Evolutionary conservation across 2,888 invertebrate species (phyloP).

Genomic region (Hipparchia sbordonii): DNA sequence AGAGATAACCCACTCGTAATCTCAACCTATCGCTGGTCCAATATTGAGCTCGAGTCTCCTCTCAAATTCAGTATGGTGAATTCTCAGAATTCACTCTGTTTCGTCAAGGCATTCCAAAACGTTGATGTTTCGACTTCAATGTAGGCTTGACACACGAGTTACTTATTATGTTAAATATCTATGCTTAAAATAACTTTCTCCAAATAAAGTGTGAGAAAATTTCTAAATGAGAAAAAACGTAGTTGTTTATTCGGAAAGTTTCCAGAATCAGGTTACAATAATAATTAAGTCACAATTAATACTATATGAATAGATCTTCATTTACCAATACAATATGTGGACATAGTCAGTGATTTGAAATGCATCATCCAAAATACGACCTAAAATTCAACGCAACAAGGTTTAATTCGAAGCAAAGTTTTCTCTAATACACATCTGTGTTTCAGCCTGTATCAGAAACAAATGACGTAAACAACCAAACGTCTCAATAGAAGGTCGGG

Average conservation of each 20-base stretch:
- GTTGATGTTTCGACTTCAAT: too few species aligned
- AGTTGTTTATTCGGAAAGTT: not conserved
- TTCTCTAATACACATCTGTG: slow-evolving; percentile 1
- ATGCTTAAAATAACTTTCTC: not conserved
- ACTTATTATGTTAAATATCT: too few species aligned
- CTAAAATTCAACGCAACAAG: not conserved
- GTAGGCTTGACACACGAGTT: too few species aligned
- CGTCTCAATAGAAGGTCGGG: slow-evolving; percentile 67
- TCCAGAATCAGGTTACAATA: slow-evolving; percentile 29
- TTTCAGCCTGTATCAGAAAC: slow-evolving; percentile 25
- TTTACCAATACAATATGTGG: not conserved
- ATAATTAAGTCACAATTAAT: slow-evolving; percentile 61
- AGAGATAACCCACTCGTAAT: too few species aligned
- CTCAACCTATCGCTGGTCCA: too few species aligned
- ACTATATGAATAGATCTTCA: slow-evolving; percentile 12
- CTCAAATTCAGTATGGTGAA: too few species aligned
- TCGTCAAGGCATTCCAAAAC: too few species aligned
- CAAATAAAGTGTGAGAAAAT: not conserved
- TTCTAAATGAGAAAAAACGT: not conserved
- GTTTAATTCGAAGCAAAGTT: slow-evolving; percentile 13
- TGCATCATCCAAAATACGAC: slow-evolving; percentile 3
- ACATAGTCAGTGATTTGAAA: not conserved
- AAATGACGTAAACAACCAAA: slow-evolving; percentile 58
- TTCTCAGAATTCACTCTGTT: too few species aligned
- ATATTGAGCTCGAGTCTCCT: too few species aligned